These are phyloP conservation scores for Drosophila quinaria DNA, from an alignment of 2,888 invertebrate species.

Conservation along the genomic window DNA sequence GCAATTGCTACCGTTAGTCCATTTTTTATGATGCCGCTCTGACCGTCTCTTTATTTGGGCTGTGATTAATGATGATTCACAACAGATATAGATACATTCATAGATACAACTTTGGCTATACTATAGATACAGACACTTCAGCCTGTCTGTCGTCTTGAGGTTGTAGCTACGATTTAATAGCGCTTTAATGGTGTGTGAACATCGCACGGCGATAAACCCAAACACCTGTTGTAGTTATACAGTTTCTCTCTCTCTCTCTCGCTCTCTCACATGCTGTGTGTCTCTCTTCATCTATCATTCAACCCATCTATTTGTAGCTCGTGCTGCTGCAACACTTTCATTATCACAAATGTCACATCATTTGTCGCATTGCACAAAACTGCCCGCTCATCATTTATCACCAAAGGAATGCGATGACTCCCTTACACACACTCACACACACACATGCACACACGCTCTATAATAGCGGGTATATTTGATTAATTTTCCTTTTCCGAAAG, in stretches of 20 bases:
- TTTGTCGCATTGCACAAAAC: slow-evolving; percentile 82
- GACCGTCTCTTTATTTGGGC: slow-evolving; percentile 72
- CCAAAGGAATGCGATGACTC: slow-evolving; percentile 74
- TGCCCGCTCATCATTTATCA: slow-evolving; percentile 83
- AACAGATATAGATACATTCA: slow-evolving; percentile 30
- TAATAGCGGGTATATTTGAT: slow-evolving; percentile 72
- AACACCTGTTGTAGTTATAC: slow-evolving; percentile 76
- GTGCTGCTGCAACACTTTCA: slow-evolving; percentile 75
- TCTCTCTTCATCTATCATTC: slow-evolving; percentile 28
- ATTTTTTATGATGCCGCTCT: slow-evolving; percentile 57
- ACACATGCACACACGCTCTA: slow-evolving; percentile 28
- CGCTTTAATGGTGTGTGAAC: slow-evolving; percentile 77
- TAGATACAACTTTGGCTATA: slow-evolving; percentile 11
- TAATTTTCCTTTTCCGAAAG: slow-evolving; percentile 84
- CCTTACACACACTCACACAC: slow-evolving; percentile 29
- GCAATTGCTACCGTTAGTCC: slow-evolving; percentile 60
- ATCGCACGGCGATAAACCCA: slow-evolving; percentile 43
- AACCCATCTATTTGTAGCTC: slow-evolving; percentile 52
- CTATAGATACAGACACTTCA: slow-evolving; percentile 35
- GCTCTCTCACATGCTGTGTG: not conserved
- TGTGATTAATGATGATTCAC: slow-evolving; percentile 70
- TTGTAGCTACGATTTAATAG: slow-evolving; percentile 80
- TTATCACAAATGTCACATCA: slow-evolving; percentile 83
- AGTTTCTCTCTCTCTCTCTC: not conserved
- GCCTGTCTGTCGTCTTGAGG: slow-evolving; percentile 45